Base-by-base conservation (phyloP, 2,888 invertebrate species). In the Xylota sylvarum region DNA sequence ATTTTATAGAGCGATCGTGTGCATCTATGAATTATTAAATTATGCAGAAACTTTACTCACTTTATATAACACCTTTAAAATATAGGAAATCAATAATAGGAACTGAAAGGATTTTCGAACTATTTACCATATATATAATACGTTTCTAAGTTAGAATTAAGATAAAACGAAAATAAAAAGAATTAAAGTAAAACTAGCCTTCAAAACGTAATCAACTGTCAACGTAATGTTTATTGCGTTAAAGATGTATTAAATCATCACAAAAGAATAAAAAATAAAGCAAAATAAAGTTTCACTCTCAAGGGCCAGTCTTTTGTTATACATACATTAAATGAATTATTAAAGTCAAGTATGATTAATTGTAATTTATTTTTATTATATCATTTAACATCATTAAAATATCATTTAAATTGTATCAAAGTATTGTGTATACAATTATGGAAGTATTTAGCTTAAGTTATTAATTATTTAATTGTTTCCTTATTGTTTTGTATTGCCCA, bases 361-460 rank as follows among this genome's bases (percentile, higher is more conserved):
- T 30, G 14, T 1, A 27, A 5, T 5, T n/a, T 32, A 32, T 32
- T 32, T 7, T 6, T 7, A 5, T 43, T 43, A 14, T 30, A 23
- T 43, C 9, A 62, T 62, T 62, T 43, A 43, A 19, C 27, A 43
- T n/a, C 40, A 43, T 30, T 27, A 9, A 62, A 43, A 30, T 43
- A 62, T 43, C 43, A 30, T 62, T 62, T 62, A 40, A 62, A 62
- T 46, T 27, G 37, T 62, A 62, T 43, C 43, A 58, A 58, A 37
- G 37, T 12, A 9, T 35, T 37, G 14, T 43, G 14, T 14, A 12
- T 50, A 23, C 17, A 17, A 48, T 48, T 19, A 5, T 17, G 48
- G n/a, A 19, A 23, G 10, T 50, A 12, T 23, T 50, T 10, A 19
- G 10, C 5, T 23, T 10, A 10, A 1, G 48, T 10, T 1, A 19